phyloP scores from a whole-genome alignment of 2,113 vertebrate genomes.

The Eulemur macaco region DNA sequence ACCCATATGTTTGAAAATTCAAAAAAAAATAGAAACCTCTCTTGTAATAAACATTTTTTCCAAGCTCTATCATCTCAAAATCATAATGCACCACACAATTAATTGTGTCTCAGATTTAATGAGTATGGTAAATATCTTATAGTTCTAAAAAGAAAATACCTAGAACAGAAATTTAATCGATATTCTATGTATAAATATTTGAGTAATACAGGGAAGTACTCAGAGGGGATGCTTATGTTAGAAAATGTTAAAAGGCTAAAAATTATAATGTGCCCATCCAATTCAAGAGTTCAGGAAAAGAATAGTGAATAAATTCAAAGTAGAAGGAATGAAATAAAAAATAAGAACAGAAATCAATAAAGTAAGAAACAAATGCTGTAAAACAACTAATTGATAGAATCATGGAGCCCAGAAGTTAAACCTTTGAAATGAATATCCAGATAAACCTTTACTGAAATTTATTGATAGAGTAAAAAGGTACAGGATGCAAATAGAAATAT shows the following conservation, averaged over 20 bases:
- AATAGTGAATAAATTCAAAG: neutral
- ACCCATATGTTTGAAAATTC: neutral
- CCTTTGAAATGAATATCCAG: neutral
- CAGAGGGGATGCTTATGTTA: neutral
- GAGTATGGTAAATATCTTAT: neutral
- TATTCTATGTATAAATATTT: neutral
- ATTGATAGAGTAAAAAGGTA: neutral
- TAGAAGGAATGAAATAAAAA: neutral
- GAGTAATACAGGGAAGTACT: neutral
- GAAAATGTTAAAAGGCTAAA: neutral
- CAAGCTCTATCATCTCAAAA: neutral
- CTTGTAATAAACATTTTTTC: neutral
- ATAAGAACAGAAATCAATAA: neutral
- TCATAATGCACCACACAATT: neutral
- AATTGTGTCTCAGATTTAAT: neutral
- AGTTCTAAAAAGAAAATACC: neutral
- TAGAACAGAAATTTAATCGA: neutral
- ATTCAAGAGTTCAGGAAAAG: neutral
- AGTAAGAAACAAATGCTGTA: neutral
- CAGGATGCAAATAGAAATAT: neutral
- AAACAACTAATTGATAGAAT: neutral
- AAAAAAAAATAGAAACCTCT: neutral
- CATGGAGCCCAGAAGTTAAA: neutral
- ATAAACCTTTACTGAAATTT: slow-evolving; percentile 1
- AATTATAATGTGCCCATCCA: neutral